These are phyloP conservation scores for Calcarius lapponicus DNA, from an alignment of 2,797 vertebrate genomes.

Conservation along the genomic window DNA sequence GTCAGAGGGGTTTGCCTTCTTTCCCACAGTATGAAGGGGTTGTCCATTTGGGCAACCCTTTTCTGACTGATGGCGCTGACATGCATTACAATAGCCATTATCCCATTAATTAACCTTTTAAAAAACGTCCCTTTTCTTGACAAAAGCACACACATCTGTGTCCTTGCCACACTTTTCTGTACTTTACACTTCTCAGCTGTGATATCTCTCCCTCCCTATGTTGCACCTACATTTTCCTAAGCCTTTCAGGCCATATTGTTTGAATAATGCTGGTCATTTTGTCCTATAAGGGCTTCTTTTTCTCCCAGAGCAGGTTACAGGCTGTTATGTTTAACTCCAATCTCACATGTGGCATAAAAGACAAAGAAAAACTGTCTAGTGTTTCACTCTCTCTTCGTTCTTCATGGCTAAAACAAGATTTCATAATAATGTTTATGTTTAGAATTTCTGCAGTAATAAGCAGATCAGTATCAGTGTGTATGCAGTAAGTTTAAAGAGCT, in stretches of 20 bases:
- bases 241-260: not conserved
- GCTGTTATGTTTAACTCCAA: slow-evolving; percentile 4
- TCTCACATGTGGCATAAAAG: not conserved
- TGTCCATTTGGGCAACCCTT: not conserved
- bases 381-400: not conserved
- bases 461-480: slow-evolving; percentile 52
- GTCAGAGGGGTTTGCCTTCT: not conserved
- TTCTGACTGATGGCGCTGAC: not conserved
- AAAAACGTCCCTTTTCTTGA: not conserved
- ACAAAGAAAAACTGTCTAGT: slow-evolving; percentile 8
- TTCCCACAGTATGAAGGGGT: not conserved
- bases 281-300: slow-evolving; percentile 4
- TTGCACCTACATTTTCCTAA: not conserved
- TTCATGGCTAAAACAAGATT: slow-evolving; percentile 34
- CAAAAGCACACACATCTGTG: slow-evolving; percentile 1
- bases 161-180: not conserved
- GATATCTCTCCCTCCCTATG: not conserved
- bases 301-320: not conserved
- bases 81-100: not conserved
- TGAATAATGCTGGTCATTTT: slow-evolving; percentile 13
- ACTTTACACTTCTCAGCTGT: not conserved
- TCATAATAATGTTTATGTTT: slow-evolving; percentile 64
- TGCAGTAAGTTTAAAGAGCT: slow-evolving; percentile 54
- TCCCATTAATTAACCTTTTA: not conserved
- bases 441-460: slow-evolving; percentile 66